Base-by-base conservation (phyloP, 2,797 vertebrate species). In the Catharus ustulatus region DNA sequence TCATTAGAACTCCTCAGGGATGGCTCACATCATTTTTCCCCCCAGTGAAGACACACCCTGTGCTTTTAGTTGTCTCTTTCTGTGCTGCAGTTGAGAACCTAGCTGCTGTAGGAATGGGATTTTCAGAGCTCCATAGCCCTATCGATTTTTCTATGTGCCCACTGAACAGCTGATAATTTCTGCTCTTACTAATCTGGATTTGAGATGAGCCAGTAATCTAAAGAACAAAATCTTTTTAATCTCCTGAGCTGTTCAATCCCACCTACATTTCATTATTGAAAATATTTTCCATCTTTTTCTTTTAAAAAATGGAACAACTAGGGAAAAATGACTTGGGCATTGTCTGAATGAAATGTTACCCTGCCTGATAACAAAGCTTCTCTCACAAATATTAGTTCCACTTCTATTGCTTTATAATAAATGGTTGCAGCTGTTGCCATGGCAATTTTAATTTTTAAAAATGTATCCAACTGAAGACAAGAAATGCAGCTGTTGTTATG, bases 391-490 rank as follows among this genome's bases (percentile, higher is more conserved):
- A 97, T 95, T 97, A 96, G 95, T 93, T 83, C 95, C 95, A 94
- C 94, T 94, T 94, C 94, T 84, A 62, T 87, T 64, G 95, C 95
- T 95, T 94, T 89, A 69, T 97, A 96, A 97, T 97, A 97, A 98
- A 97, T 94, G 96, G 95, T 95, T 97, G 94, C 95, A 94, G 90
- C 94, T 97, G 98, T 98, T 98, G 97, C 96, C 89, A 98, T 97
- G 96, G 95, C 9, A 89, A 97, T 97, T 97, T 97, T 97, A 96
- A 97, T 97, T 97, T 97, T 89, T 9, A 55, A 94, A 96, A 96
- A 96, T 68, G 91, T 94, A 96, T 95, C 93, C 80, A 96, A 91
- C 89, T 80, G 91, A 96, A 96, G 94, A 96, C 87, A 96, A 96
- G 91, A 96, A 97, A 95, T 80, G 63, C 96, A 97, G 97, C 97